These are phyloP conservation scores for Frankliniella fusca DNA, from an alignment of 2,888 invertebrate genomes.

Conservation along the genomic window DNA sequence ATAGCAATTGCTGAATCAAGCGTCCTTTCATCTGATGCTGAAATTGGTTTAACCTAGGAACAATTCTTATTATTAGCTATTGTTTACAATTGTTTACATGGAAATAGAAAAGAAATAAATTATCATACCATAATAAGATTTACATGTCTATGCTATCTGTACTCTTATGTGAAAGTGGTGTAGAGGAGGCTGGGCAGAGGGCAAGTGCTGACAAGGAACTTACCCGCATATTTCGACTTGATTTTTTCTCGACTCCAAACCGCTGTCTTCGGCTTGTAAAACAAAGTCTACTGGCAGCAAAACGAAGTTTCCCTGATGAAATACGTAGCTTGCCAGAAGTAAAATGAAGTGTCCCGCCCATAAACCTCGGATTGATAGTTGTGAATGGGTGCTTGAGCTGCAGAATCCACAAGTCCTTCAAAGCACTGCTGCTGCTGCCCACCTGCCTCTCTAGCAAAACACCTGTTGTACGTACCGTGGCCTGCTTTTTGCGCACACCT, in stretches of 20 bases:
- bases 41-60: conserved; percentile 78
- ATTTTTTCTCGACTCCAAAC: conserved; percentile 11
- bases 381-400: conserved; percentile 13
- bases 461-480: conserved; percentile 49
- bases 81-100: not conserved
- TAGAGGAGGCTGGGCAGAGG: conserved; percentile 13
- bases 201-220: not conserved
- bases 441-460: not conserved
- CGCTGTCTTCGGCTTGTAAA: conserved; percentile 13
- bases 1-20: conserved; percentile 89
- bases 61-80: not conserved
- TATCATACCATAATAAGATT: too few relatives aligned
- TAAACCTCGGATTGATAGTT: not conserved
- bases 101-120: not conserved
- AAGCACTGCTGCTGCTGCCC: conserved; percentile 6
- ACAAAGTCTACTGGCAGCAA: conserved; percentile 24
- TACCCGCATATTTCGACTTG: conserved; percentile 7
- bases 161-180: not conserved
- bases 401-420: conserved; percentile 11
- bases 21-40: conserved; percentile 85
- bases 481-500: conserved; percentile 51
- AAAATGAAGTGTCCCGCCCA: conserved; percentile 17
- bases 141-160: not conserved
- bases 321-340: not conserved
- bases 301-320: conserved; percentile 15